Percentiles rank a stretch among this genome's conserved stretches.
phyloP scores from a whole-genome alignment of 35 echinoderm and acorn worm species.

The Lytechinus variegatus region DNA sequence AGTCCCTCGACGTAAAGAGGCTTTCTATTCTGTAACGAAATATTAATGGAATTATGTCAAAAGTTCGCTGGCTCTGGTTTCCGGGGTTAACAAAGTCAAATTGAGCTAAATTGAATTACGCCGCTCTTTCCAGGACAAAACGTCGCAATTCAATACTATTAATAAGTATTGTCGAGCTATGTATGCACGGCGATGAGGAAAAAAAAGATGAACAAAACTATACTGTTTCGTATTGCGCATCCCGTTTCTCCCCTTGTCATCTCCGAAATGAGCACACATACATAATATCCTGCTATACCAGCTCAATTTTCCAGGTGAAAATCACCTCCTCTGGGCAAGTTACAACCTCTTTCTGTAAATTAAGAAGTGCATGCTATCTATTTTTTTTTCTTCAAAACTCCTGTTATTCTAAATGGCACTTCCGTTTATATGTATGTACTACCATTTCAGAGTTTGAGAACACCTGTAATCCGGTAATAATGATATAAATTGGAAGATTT shows the following conservation, averaged over 20 bases:
- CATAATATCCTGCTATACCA: neutral
- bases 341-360: neutral
- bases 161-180: neutral
- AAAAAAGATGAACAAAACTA: neutral
- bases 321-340: neutral
- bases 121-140: neutral
- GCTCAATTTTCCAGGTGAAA: neutral
- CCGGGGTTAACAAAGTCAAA: constrained; percentile 39
- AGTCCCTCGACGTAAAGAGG: neutral
- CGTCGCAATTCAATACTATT: constrained; percentile 35
- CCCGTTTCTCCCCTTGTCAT: neutral
- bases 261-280: neutral
- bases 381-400: too few species aligned
- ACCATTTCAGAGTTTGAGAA: too few species aligned
- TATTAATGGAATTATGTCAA: constrained; percentile 14
- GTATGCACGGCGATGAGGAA: neutral
- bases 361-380: too few species aligned
- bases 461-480: too few species aligned
- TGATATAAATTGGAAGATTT: too few species aligned
- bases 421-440: too few species aligned
- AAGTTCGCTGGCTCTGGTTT: constrained; percentile 21
- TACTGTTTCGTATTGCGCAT: neutral
- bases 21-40: constrained; percentile 5
- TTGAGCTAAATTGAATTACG: constrained; percentile 37
- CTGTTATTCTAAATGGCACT: too few species aligned